Conservation (phyloP, 2,113 vertebrate genomes). For the Colossoma macropomum region DNA sequence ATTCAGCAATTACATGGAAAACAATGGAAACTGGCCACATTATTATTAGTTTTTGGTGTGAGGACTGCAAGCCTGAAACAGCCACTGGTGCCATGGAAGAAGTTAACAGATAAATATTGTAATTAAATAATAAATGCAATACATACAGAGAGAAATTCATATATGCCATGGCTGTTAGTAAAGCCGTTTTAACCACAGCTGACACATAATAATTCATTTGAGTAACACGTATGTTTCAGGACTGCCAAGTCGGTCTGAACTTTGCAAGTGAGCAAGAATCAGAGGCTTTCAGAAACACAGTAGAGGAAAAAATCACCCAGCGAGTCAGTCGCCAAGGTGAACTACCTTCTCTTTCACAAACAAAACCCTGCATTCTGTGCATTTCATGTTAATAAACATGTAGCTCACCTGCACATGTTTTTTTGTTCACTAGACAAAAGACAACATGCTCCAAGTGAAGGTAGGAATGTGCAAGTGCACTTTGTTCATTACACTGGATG, state of each 20-base stretch:
- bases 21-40: too few species aligned
- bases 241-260: slow-evolving; percentile 80
- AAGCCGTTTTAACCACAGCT: too few species aligned
- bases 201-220: too few species aligned
- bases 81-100: too few species aligned
- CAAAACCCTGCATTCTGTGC: not conserved
- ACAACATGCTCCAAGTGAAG: slow-evolving; percentile 37
- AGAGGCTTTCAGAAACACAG: slow-evolving; percentile 64
- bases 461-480: not conserved
- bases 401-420: not conserved
- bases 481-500: not conserved
- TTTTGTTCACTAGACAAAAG: slow-evolving; percentile 36
- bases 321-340: slow-evolving; percentile 71
- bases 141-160: too few species aligned
- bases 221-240: slow-evolving; percentile 59
- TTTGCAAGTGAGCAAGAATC: slow-evolving; percentile 78
- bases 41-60: too few species aligned
- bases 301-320: slow-evolving; percentile 80
- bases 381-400: not conserved
- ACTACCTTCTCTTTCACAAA: slow-evolving; percentile 35
- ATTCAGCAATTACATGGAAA: too few species aligned
- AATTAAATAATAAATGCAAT: too few species aligned
- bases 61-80: too few species aligned
- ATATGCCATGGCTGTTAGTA: too few species aligned
- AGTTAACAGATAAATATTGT: too few species aligned